phyloP scores from a whole-genome alignment of 1,140 invertebrate species.

The Lethrus apterus region DNA sequence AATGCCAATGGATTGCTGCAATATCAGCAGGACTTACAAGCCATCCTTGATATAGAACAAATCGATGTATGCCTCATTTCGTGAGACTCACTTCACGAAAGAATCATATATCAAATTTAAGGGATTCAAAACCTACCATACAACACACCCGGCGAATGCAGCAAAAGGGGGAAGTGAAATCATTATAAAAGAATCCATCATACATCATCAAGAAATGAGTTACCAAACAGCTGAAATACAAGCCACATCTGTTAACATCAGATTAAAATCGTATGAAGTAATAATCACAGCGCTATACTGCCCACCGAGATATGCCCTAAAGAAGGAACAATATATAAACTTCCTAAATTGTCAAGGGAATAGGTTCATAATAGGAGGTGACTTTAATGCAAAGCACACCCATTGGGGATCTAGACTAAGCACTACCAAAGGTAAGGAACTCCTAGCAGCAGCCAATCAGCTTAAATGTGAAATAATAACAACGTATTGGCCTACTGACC shows the following conservation, averaged over 20 bases:
- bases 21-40: conserved; percentile 18
- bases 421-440: conserved; percentile 4
- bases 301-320: background rate
- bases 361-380: background rate
- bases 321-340: background rate
- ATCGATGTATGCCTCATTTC: conserved; percentile 23
- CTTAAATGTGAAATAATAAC: conserved; percentile 13
- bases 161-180: conserved; percentile 10
- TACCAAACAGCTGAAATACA: background rate
- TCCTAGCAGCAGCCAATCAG: background rate
- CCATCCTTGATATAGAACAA: conserved; percentile 20
- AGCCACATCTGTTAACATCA: background rate
- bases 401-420: conserved; percentile 6
- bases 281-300: background rate
- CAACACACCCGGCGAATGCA: conserved; percentile 21
- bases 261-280: background rate
- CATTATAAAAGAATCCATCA: conserved; percentile 1
- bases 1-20: conserved; percentile 19
- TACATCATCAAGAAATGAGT: conserved; percentile 2
- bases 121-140: conserved; percentile 22
- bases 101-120: conserved; percentile 21
- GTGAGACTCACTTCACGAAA: conserved; percentile 23
- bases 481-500: conserved; percentile 37
- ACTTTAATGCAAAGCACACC: no score
- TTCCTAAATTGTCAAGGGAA: background rate